Evolutionary conservation across 2,888 invertebrate genomes (phyloP).

Genomic region (Adela reaumurella): DNA sequence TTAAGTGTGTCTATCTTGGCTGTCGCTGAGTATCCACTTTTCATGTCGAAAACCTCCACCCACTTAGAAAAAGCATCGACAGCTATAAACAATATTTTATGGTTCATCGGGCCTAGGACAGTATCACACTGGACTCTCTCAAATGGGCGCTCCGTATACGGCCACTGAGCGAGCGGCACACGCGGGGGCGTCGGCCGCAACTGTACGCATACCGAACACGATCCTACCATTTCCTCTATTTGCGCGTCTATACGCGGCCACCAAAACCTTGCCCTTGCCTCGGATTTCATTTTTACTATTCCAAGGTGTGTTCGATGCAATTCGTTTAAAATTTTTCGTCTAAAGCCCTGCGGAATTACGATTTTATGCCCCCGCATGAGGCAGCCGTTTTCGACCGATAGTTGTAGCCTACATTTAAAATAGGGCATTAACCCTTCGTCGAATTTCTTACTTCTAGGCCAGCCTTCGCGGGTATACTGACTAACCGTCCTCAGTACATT

Average conservation of each 20-base stretch:
- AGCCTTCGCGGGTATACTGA: slow-evolving; percentile 9
- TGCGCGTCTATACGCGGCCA: slow-evolving; percentile 15
- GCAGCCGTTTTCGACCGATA: slow-evolving; percentile 14
- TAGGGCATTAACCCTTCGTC: slow-evolving; percentile 10
- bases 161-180: no score
- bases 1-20: no score
- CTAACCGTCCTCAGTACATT: slow-evolving; percentile 4
- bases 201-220: background rate
- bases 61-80: no score
- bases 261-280: slow-evolving; percentile 15
- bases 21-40: no score
- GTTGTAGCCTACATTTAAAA: slow-evolving; percentile 8
- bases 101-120: no score
- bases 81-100: no score
- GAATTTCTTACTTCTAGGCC: slow-evolving; percentile 10
- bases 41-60: no score
- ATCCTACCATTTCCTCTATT: no score
- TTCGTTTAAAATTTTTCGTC: slow-evolving; percentile 7
- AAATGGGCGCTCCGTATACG: no score
- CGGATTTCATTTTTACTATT: slow-evolving; percentile 16
- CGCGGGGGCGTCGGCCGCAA: no score
- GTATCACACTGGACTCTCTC: no score
- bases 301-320: slow-evolving; percentile 15
- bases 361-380: slow-evolving; percentile 15
- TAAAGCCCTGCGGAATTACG: slow-evolving; percentile 12